Conservation (phyloP, 2,113 vertebrate genomes). For the Monopterus albus region DNA sequence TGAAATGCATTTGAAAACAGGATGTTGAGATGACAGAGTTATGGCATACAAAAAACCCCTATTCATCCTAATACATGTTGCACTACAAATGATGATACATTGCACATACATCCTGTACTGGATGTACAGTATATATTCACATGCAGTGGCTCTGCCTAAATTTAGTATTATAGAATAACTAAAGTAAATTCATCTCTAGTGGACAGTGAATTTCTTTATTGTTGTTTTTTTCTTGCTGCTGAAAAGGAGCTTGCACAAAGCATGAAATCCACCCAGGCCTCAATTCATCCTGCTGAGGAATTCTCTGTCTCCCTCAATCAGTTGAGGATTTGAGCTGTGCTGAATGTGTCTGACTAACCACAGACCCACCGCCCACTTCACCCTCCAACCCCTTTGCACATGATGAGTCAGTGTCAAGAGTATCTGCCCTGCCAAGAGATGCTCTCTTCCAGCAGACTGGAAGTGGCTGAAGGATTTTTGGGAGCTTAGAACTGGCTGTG, state of each 20-base stretch:
- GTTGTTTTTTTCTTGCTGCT: not conserved
- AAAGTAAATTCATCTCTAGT: not conserved
- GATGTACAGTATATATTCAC: no score
- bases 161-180: no score
- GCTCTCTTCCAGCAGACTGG: slow-evolving; percentile 51
- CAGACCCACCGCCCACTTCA: slow-evolving; percentile 17
- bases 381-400: slow-evolving; percentile 8
- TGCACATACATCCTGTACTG: no score
- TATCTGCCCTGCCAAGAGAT: slow-evolving; percentile 35
- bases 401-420: slow-evolving; percentile 52
- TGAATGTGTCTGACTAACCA: slow-evolving; percentile 41
- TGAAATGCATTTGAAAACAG: not conserved
- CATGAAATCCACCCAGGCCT: slow-evolving; percentile 46
- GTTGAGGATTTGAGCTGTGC: slow-evolving; percentile 27
- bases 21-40: not conserved
- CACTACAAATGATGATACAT: no score
- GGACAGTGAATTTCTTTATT: not conserved
- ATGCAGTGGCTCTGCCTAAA: no score
- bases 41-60: no score
- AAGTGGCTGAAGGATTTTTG: slow-evolving; percentile 48
- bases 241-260: slow-evolving; percentile 31
- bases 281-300: slow-evolving; percentile 36
- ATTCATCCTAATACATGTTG: no score
- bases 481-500: slow-evolving; percentile 11
- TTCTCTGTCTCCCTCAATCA: slow-evolving; percentile 58